Evolutionary conservation across 23 tunicate genomes (phyloP).

Genomic region (Ciona savignyi): DNA sequence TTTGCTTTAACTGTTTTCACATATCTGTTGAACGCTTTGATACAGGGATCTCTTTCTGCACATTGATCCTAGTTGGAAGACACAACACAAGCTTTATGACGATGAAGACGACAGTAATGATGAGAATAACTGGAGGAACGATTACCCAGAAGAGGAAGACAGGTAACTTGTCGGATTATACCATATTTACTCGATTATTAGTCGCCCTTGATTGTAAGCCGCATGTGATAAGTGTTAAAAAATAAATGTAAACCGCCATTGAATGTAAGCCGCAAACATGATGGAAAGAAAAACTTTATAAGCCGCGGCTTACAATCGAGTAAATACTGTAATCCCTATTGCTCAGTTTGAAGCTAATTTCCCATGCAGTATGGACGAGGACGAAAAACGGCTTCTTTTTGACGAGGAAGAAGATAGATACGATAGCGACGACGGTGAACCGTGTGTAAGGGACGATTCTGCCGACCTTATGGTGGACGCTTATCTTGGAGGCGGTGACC

Average conservation of each 20-base stretch:
- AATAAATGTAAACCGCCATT: too few species aligned
- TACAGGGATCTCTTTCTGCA: background rate
- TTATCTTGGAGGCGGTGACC: background rate
- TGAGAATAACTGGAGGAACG: constrained; percentile 74
- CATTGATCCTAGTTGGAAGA: background rate
- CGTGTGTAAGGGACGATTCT: constrained; percentile 19
- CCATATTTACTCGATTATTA: background rate
- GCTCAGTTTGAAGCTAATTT: background rate
- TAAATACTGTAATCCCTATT: background rate
- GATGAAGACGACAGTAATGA: constrained; percentile 79
- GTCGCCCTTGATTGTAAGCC: too few species aligned
- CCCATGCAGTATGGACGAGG: constrained; percentile 41
- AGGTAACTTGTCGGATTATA: constrained; percentile 1
- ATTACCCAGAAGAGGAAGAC: constrained; percentile 84
- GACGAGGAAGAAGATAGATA: constrained; percentile 77
- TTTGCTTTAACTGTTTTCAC: background rate
- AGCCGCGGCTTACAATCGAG: too few species aligned
- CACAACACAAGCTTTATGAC: constrained; percentile 16
- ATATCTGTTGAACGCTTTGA: background rate
- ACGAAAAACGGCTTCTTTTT: constrained; percentile 30
- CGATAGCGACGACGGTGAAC: constrained; percentile 66
- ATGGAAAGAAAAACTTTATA: too few species aligned
- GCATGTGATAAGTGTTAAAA: too few species aligned
- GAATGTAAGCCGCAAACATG: too few species aligned
- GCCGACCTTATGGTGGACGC: background rate